phyloP scores from a whole-genome alignment of 2,113 vertebrate genomes.

The Leucoraja erinaceus region DNA sequence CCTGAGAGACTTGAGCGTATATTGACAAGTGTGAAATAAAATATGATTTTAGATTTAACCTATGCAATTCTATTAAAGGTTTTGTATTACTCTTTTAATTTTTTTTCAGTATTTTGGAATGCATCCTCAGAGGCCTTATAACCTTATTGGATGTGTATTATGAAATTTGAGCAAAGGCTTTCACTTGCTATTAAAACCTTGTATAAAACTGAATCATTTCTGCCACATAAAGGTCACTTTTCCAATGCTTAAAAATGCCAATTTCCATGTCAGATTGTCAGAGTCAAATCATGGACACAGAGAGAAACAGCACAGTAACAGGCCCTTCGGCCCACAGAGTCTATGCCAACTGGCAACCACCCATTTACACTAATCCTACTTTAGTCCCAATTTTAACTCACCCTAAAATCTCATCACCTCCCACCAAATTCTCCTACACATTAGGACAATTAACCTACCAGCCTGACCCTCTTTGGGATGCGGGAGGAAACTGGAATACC shows the following conservation, averaged over 20 bases:
- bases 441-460: too few relatives aligned
- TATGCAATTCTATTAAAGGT: neutral
- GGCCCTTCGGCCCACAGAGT: too few relatives aligned
- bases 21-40: neutral
- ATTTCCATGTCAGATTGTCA: neutral
- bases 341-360: too few relatives aligned
- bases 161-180: constrained; percentile 4
- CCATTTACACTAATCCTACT: too few relatives aligned
- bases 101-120: neutral
- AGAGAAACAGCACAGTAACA: too few relatives aligned
- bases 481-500: too few relatives aligned
- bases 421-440: too few relatives aligned
- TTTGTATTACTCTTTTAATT: neutral
- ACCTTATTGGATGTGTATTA: neutral
- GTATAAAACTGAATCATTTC: neutral
- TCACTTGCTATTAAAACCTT: neutral
- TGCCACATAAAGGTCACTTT: neutral
- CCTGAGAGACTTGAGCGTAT: neutral
- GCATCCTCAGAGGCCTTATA: neutral
- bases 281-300: too few relatives aligned
- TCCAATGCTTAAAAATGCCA: neutral
- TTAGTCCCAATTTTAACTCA: too few relatives aligned
- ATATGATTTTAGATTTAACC: neutral
- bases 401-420: too few relatives aligned
- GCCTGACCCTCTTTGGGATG: too few relatives aligned